Percentiles rank a stretch among this genome's conserved stretches.
Evolutionary conservation across 2,888 invertebrate genomes (phyloP).

Genomic region (Malthinus flaveolus): DNA sequence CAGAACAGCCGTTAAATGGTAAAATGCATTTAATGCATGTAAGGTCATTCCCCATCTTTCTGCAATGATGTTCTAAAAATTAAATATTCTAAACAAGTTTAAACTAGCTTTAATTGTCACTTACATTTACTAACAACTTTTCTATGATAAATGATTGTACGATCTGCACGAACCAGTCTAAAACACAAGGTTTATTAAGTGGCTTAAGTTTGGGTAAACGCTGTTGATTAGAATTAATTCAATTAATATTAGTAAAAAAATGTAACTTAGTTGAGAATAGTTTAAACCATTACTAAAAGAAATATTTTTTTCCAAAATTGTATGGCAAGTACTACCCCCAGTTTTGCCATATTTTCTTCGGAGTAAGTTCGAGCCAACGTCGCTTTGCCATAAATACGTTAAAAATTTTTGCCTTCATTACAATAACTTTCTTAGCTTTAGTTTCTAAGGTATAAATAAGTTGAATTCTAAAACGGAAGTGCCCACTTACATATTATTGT

Average conservation of each 20-base stretch:
- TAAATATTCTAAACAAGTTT: neutral
- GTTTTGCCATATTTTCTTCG: too few species aligned
- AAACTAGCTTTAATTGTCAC: neutral
- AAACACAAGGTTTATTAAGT: neutral
- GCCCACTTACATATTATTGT: slow-evolving; percentile 8
- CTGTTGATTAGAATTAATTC: neutral
- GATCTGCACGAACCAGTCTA: slow-evolving; percentile 1
- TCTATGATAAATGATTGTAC: slow-evolving; percentile 2
- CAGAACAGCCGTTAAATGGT: neutral
- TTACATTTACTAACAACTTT: slow-evolving; percentile 6
- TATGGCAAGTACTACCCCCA: too few species aligned
- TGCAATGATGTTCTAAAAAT: slow-evolving; percentile 8
- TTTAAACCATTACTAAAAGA: too few species aligned
- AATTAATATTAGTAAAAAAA: neutral
- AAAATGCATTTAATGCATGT: slow-evolving; percentile 13
- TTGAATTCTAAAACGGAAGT: too few species aligned
- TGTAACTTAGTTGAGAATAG: too few species aligned
- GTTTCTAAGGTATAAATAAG: too few species aligned
- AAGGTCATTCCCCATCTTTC: slow-evolving; percentile 12
- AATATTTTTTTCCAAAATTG: too few species aligned
- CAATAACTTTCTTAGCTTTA: too few species aligned
- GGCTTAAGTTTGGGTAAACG: too few species aligned
- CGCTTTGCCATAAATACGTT: too few species aligned
- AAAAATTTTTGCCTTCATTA: too few species aligned
- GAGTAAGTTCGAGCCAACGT: too few species aligned